Percentiles rank a stretch among this genome's conserved stretches.
phyloP scores from a whole-genome alignment of 2,888 invertebrate species.

The Acleris literana region DNA sequence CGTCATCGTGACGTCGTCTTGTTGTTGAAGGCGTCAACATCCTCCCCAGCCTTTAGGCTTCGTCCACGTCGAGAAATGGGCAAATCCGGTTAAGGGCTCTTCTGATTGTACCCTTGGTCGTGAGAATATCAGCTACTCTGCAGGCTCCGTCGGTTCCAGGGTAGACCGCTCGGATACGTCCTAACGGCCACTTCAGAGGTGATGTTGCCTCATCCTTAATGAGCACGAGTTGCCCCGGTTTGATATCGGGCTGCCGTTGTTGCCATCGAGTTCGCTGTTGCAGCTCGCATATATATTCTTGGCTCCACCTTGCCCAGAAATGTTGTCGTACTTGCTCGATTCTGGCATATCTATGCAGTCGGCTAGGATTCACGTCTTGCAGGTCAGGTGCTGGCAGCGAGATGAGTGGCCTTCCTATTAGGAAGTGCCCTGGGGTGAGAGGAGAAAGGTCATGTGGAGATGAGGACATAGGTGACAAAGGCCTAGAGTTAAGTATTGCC shows the following conservation, averaged over 20 bases:
- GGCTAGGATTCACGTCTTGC: not conserved
- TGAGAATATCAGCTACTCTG: conserved; percentile 23
- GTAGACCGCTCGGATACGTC: conserved; percentile 15
- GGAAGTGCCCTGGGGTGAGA: not conserved
- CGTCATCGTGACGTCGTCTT: no score
- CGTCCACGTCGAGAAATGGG: conserved; percentile 3
- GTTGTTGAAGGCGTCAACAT: no score
- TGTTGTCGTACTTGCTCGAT: conserved; percentile 6
- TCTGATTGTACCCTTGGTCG: conserved; percentile 20
- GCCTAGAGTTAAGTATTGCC: conserved; percentile 25
- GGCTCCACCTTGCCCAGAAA: conserved; percentile 15
- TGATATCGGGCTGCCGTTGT: conserved; percentile 1
- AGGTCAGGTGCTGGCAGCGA: conserved; percentile 5
- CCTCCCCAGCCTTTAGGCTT: not conserved
- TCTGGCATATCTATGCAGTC: conserved; percentile 6
- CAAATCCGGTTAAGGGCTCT: conserved; percentile 23
- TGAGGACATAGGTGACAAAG: not conserved
- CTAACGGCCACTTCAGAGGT: conserved; percentile 28
- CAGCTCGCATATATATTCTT: not conserved
- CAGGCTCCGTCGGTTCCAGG: conserved; percentile 17
- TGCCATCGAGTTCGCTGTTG: conserved; percentile 14
- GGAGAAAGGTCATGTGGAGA: not conserved
- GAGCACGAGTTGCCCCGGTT: conserved; percentile 21
- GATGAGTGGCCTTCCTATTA: conserved; percentile 1
- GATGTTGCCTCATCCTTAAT: conserved; percentile 17